These are phyloP conservation scores for Habropoda laboriosa DNA, from an alignment of 1,140 invertebrate species.

Conservation along the genomic window DNA sequence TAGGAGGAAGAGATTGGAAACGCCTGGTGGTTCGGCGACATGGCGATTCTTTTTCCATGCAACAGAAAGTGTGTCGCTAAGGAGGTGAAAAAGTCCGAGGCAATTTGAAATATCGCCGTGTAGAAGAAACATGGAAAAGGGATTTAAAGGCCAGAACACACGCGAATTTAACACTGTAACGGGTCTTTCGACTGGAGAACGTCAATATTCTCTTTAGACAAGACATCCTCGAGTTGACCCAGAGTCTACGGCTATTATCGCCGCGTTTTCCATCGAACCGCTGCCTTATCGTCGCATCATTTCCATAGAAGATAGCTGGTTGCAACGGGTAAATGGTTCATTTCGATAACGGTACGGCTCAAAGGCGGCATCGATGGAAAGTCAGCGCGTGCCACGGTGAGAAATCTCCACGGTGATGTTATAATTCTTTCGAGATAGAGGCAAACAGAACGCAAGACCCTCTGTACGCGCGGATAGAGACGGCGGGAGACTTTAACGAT, in stretches of 20 bases:
- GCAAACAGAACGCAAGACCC: background rate
- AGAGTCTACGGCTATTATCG: background rate
- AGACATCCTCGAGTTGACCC: constrained; percentile 7
- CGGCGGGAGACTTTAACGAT: background rate
- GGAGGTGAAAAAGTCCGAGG: background rate
- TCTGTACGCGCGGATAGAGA: no score
- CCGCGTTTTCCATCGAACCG: background rate
- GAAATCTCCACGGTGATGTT: constrained; percentile 7
- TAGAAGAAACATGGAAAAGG: background rate
- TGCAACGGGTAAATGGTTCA: background rate
- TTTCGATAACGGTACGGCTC: constrained; percentile 36
- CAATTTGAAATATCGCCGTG: background rate
- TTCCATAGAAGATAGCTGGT: constrained; percentile 29
- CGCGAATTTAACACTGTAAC: constrained; percentile 12
- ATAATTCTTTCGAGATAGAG: constrained; percentile 17
- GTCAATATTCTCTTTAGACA: constrained; percentile 5
- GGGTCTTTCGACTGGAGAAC: background rate
- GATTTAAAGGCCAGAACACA: background rate
- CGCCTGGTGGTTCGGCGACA: background rate
- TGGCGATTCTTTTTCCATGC: background rate
- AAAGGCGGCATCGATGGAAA: background rate
- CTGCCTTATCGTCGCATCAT: constrained; percentile 23
- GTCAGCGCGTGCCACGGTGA: constrained; percentile 20
- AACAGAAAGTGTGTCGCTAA: background rate
- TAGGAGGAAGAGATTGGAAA: no score